phyloP scores from a whole-genome alignment of 2,888 invertebrate genomes.

The Nomada lathburiana region DNA sequence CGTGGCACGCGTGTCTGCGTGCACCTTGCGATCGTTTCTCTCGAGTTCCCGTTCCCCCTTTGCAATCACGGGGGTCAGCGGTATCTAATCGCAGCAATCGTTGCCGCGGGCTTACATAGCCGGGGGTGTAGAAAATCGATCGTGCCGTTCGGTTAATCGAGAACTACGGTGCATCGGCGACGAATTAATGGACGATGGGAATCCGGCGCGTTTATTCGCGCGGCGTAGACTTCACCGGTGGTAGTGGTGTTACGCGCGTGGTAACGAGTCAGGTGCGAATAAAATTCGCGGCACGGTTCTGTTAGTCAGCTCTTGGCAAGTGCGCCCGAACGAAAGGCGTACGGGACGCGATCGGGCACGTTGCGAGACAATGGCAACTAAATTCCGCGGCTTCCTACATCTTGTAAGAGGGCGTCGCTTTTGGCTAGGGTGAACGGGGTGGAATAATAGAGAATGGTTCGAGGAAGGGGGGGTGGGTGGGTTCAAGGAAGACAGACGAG shows the following conservation, averaged over 20 bases:
- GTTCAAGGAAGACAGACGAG: constrained; percentile 43
- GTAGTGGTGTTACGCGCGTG: constrained; percentile 44
- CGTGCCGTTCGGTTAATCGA: background rate
- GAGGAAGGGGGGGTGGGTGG: constrained; percentile 5
- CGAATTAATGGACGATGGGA: background rate
- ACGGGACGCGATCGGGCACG: constrained; percentile 79
- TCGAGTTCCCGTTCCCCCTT: background rate
- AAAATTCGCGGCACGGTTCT: constrained; percentile 76
- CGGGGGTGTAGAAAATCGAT: background rate
- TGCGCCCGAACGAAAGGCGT: constrained; percentile 65
- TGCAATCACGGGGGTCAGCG: background rate
- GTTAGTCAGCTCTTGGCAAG: constrained; percentile 82
- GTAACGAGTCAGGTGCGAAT: constrained; percentile 75
- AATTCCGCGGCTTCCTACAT: constrained; percentile 77
- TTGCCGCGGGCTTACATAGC: background rate
- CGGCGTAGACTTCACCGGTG: background rate
- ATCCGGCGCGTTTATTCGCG: constrained; percentile 6
- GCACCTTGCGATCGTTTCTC: background rate
- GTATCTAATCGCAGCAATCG: background rate
- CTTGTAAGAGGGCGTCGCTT: constrained; percentile 58
- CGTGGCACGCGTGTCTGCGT: background rate
- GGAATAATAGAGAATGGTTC: background rate
- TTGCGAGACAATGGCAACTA: constrained; percentile 81
- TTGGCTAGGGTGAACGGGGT: constrained; percentile 48
- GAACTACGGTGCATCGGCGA: background rate